A percentile compares a stretch with the other conserved stretches of the same genome.
These are phyloP conservation scores for Tinea semifulvella DNA, from an alignment of 2,888 invertebrate species.

Conservation along the genomic window DNA sequence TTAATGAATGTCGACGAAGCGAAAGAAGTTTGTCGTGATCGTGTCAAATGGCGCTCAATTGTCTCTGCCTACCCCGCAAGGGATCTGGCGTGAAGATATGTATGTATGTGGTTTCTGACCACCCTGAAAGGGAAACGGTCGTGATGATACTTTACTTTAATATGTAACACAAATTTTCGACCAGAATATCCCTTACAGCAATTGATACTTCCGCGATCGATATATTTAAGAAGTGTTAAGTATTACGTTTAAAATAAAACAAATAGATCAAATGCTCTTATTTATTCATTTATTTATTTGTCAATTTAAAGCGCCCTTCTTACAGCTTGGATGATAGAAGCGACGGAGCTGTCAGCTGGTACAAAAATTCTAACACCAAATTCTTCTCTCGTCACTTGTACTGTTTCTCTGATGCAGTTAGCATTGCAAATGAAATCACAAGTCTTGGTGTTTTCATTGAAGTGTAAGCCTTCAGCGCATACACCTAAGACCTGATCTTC, in stretches of 20 bases:
- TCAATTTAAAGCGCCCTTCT: neutral
- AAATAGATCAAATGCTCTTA: neutral
- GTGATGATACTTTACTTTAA: too few species aligned
- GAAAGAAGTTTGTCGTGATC: too few species aligned
- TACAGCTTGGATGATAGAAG: neutral
- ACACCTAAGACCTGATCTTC: constrained; percentile 25
- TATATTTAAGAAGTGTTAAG: too few species aligned
- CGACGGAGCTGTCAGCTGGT: constrained; percentile 14
- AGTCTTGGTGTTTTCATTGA: constrained; percentile 28
- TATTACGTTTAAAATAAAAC: neutral
- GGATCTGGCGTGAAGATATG: too few species aligned
- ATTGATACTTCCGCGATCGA: too few species aligned
- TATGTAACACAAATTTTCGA: too few species aligned
- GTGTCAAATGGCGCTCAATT: too few species aligned
- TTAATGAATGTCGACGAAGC: too few species aligned
- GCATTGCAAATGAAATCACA: constrained; percentile 18
- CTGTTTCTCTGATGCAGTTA: constrained; percentile 14
- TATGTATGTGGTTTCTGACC: too few species aligned
- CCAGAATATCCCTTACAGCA: too few species aligned
- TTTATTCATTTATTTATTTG: neutral
- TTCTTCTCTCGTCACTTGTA: constrained; percentile 15
- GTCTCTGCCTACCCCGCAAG: too few species aligned
- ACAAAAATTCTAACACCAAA: constrained; percentile 19
- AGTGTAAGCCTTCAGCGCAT: constrained; percentile 47
- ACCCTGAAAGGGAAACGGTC: too few species aligned